Conservation (phyloP, 2,113 vertebrate genomes). For the Lycaon pictus region DNA sequence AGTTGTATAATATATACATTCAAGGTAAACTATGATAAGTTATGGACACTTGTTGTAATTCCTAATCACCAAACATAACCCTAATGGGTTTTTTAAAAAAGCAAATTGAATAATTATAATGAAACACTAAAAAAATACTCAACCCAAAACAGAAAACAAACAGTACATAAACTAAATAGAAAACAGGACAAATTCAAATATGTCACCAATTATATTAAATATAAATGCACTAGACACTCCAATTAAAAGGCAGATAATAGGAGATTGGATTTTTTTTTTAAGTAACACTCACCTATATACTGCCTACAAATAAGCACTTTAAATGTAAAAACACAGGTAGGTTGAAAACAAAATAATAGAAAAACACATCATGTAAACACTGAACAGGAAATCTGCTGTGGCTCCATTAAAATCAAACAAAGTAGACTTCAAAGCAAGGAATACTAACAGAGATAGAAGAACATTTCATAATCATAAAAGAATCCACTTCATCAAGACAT, state of each 20-base stretch:
- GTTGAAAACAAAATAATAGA: conserved; percentile 28
- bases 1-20: not conserved
- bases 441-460: not conserved
- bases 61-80: not conserved
- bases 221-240: not conserved
- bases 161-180: not conserved
- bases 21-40: not conserved
- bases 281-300: not conserved
- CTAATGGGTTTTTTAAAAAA: not conserved
- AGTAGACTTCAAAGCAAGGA: not conserved
- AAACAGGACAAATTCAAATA: conserved; percentile 2
- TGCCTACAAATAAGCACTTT: not conserved
- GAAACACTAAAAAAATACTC: not conserved
- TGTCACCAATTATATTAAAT: not conserved
- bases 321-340: not conserved
- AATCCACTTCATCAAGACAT: not conserved
- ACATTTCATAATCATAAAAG: not conserved
- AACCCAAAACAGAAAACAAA: conserved; percentile 10
- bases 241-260: not conserved
- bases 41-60: not conserved
- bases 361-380: not conserved
- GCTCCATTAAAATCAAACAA: not conserved
- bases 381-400: not conserved
- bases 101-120: not conserved
- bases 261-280: not conserved